Evolutionary conservation across 2,888 invertebrate genomes (phyloP).

Genomic region (Litoditis marina): DNA sequence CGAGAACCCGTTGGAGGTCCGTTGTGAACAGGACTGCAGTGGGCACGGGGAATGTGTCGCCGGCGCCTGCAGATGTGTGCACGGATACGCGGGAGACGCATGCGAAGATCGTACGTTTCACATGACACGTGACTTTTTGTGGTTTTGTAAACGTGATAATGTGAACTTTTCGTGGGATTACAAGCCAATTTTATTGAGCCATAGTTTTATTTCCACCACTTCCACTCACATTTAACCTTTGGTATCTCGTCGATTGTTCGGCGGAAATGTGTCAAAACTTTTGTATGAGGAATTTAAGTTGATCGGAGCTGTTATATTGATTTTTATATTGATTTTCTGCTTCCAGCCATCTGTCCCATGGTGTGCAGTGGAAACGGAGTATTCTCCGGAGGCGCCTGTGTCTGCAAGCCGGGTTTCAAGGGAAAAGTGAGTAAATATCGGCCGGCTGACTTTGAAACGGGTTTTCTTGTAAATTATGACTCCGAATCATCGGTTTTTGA

Average conservation of each 20-base stretch:
- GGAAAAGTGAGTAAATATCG: slow-evolving; percentile 84
- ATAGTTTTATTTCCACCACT: not conserved
- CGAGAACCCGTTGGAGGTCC: slow-evolving; percentile 21
- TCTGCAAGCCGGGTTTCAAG: slow-evolving; percentile 41
- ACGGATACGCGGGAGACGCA: slow-evolving; percentile 33
- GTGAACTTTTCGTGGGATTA: slow-evolving; percentile 4
- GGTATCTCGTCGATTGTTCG: not conserved
- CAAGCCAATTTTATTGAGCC: too few species aligned
- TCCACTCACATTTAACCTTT: not conserved
- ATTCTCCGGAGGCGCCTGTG: slow-evolving; percentile 70
- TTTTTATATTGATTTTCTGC: not conserved
- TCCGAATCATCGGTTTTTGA: too few species aligned
- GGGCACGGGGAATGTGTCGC: slow-evolving; percentile 88
- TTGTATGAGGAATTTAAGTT: too few species aligned
- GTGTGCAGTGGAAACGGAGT: slow-evolving; percentile 93
- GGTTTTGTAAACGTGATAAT: not conserved
- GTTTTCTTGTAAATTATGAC: too few species aligned
- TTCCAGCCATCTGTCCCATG: slow-evolving; percentile 87
- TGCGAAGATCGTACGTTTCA: slow-evolving; percentile 31
- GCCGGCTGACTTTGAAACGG: too few species aligned
- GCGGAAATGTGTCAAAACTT: too few species aligned
- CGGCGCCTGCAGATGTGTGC: slow-evolving; percentile 36
- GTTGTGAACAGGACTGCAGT: slow-evolving; percentile 88
- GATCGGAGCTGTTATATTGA: not conserved
- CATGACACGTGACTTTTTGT: too few species aligned